These are phyloP conservation scores for Prionace glauca DNA, from an alignment of 2,797 vertebrate species.

Conservation along the genomic window DNA sequence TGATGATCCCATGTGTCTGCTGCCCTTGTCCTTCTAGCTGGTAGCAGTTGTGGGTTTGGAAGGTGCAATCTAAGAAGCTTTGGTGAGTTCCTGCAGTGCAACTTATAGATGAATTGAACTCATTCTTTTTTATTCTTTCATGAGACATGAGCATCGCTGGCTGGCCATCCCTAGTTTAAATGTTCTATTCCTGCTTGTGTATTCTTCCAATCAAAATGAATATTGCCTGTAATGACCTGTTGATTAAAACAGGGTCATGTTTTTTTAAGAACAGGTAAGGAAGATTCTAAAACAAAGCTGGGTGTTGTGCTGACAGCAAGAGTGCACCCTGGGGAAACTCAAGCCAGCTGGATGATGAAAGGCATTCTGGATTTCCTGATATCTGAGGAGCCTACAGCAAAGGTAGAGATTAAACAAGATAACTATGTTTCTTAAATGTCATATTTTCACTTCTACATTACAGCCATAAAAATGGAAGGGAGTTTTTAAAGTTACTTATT, in stretches of 20 bases:
- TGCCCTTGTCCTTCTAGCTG: too few relatives aligned
- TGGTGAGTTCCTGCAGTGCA: too few relatives aligned
- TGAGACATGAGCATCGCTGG: too few relatives aligned
- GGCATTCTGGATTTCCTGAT: slow-evolving; percentile 30
- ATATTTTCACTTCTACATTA: not conserved
- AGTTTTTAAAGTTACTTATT: too few relatives aligned
- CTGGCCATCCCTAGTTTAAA: not conserved
- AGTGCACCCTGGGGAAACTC: slow-evolving; percentile 31
- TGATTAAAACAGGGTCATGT: not conserved
- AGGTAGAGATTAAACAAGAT: slow-evolving; percentile 19
- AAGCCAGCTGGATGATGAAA: slow-evolving; percentile 36
- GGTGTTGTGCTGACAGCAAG: slow-evolving; percentile 32
- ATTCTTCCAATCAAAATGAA: not conserved
- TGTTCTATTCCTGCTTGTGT: not conserved
- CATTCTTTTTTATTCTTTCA: too few relatives aligned
- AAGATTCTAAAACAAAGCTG: not conserved
- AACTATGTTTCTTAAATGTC: not conserved
- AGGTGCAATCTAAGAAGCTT: too few relatives aligned
- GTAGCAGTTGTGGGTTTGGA: too few relatives aligned
- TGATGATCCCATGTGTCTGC: too few relatives aligned
- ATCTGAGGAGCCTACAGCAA: slow-evolving; percentile 20
- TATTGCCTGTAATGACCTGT: not conserved
- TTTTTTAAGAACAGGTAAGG: not conserved
- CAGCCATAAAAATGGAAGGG: not conserved
- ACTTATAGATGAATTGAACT: not conserved